Conservation (phyloP, 2,797 vertebrate species). For the Limnodromus scolopaceus region DNA sequence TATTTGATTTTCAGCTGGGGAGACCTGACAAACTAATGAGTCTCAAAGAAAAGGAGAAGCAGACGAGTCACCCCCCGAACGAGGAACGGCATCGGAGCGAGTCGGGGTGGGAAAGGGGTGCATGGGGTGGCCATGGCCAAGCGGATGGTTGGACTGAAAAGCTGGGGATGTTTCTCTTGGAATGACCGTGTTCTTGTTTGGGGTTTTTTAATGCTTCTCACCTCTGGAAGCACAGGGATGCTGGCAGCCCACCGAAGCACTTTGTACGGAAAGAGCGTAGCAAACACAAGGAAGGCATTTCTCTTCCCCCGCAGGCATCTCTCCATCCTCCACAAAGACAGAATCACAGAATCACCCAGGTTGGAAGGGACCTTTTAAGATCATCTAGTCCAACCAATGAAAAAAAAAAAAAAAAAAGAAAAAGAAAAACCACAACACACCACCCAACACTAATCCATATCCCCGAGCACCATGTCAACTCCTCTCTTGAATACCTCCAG, state of each 20-base stretch:
- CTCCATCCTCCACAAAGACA: neutral
- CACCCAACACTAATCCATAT: too few relatives aligned
- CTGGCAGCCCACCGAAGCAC: neutral
- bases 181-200: neutral
- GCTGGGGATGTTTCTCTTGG: neutral
- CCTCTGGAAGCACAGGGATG: neutral
- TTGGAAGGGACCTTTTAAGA: too few relatives aligned
- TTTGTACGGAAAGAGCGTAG: neutral
- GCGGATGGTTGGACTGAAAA: neutral
- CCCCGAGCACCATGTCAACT: too few relatives aligned
- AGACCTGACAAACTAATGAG: neutral
- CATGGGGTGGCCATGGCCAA: rapidly evolving
- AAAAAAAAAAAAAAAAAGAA: too few relatives aligned
- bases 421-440: too few relatives aligned
- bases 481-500: too few relatives aligned
- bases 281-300: neutral
- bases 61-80: neutral
- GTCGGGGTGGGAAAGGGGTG: neutral
- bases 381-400: too few relatives aligned
- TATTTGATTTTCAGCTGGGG: conserved; percentile 19
- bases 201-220: neutral
- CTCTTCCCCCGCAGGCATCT: neutral
- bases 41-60: neutral
- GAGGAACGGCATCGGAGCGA: rapidly evolving
- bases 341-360: too few relatives aligned